Conservation (phyloP, 2,113 vertebrate genomes). For the Saccopteryx leptura region DNA sequence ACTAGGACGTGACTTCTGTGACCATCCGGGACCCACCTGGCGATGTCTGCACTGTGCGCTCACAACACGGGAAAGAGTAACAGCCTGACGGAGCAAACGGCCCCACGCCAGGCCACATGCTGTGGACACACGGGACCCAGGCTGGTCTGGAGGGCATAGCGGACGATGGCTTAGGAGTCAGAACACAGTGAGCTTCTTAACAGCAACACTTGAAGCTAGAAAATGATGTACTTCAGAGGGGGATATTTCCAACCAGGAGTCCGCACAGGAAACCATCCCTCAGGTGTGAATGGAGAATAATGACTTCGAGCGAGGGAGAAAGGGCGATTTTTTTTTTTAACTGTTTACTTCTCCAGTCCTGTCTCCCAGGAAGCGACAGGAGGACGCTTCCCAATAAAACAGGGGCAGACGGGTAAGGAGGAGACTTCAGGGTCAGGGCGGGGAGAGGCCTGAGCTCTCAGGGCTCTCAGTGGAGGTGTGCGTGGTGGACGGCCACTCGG, state of each 20-base stretch:
- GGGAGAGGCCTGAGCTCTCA: neutral
- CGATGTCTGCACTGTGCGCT: accelerated
- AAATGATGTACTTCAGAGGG: neutral
- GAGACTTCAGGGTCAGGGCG: neutral
- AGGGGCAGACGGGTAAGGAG: neutral
- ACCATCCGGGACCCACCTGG: neutral
- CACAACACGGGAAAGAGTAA: neutral
- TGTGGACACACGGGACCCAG: neutral
- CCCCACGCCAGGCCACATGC: neutral
- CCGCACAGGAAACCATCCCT: no score
- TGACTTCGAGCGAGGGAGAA: neutral
- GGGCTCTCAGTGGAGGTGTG: no score
- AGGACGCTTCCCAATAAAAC: neutral
- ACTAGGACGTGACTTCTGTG: neutral
- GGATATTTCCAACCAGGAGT: neutral
- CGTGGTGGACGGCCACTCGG: accelerated
- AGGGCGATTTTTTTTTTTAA: neutral
- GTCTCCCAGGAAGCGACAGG: neutral
- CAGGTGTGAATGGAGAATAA: neutral
- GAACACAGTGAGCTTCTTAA: no score
- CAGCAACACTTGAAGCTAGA: neutral
- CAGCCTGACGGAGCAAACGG: accelerated
- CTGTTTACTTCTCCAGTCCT: neutral
- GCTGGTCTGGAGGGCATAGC: accelerated
- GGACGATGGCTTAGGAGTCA: accelerated